phyloP scores from a whole-genome alignment of 23 tunicate species.

The Oikopleura vanhoeffeni region DNA sequence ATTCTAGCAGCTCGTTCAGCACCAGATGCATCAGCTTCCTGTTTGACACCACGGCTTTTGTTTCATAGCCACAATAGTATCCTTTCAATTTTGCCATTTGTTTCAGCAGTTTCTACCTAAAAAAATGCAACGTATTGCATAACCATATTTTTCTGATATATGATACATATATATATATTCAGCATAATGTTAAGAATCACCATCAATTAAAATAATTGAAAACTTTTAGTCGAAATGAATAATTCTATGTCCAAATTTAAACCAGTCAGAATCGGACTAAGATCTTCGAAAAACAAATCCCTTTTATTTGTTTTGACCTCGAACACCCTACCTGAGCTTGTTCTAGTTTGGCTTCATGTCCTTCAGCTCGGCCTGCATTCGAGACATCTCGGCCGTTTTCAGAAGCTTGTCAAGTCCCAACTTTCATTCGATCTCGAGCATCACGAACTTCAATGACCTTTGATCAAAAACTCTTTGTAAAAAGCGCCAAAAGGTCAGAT shows the following conservation, averaged over 20 bases:
- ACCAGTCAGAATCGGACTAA: too few relatives aligned
- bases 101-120: conserved; percentile 28
- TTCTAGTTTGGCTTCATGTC: conserved; percentile 81
- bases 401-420: conserved; percentile 79
- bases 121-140: too few relatives aligned
- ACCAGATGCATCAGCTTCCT: conserved; percentile 66
- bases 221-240: too few relatives aligned
- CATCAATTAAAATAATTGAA: too few relatives aligned
- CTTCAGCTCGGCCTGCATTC: conserved; percentile 88
- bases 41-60: conserved; percentile 61
- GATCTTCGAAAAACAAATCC: too few relatives aligned
- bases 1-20: conserved; percentile 78
- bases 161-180: too few relatives aligned
- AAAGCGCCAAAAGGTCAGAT: conserved; percentile 75
- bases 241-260: too few relatives aligned
- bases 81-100: conserved; percentile 39
- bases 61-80: conserved; percentile 51
- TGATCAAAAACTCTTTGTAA: conserved; percentile 55
- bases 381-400: conserved; percentile 63
- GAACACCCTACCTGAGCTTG: conserved; percentile 24
- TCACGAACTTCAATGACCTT: conserved; percentile 64
- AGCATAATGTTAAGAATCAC: too few relatives aligned
- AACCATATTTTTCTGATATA: too few relatives aligned
- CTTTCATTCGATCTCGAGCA: conserved; percentile 74
- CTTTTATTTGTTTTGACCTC: too few relatives aligned